Base-by-base conservation (phyloP, 2,797 vertebrate genomes). In the Tiaroga cobitis region DNA sequence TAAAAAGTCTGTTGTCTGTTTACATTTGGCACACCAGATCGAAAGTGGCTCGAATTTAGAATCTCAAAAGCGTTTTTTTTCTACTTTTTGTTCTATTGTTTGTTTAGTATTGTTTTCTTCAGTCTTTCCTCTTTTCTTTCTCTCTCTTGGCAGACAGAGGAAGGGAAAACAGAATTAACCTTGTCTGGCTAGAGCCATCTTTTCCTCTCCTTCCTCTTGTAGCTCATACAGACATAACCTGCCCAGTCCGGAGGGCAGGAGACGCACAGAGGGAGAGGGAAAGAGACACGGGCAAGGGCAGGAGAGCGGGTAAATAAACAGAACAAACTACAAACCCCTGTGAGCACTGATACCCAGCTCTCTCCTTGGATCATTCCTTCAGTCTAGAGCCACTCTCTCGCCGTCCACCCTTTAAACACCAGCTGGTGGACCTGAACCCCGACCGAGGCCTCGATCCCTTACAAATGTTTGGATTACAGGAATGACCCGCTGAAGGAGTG, bases 181-280 rank as follows among this genome's bases (percentile, higher is more conserved):
- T 78, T 32, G 34, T 82, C 32, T 82, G 73, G 80, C 80, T 74
- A 77, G 72, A 59, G 65, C 46, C 56, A 49, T 37, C 67, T 73
- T 49, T 79, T 70, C 59, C 67, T 74, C 83, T 74, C 67, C 21
- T 54, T 63, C 90, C 90, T 92, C 90, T 82, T 82, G 88, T 91
- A 94, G 93, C 93, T 39, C 68, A 93, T 96, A 85, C 54, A 74
- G 56, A 54, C 54, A 73, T 80, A 80, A 74, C 77, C 84, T 85
- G 43, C 6, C 7, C 26, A 46, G 15, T 24, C 69, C 39, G 37
- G 73, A 78, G 83, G 73, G 34, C 69, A 70, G 24, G 26, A 84
- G 51, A 76, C 72, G 72, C 75, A 68, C 73, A 54, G 68, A 80
- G 29, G n/a, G 54, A 56, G 73, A 82, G 56, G 61, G 61, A 80